Evolutionary conservation across 2,797 vertebrate genomes (phyloP).

Genomic region (Gymnocypris eckloni): DNA sequence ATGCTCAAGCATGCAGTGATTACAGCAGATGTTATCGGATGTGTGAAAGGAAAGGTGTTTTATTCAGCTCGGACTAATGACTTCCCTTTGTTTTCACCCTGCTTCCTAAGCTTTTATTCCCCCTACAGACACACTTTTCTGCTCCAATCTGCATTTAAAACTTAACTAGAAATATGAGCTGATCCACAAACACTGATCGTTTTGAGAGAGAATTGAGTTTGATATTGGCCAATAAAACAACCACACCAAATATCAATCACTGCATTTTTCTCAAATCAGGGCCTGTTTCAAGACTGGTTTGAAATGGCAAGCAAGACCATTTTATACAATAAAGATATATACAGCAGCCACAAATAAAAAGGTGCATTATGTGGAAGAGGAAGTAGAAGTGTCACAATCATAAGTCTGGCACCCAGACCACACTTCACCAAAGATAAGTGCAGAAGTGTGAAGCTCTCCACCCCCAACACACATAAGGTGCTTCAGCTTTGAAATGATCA

Average conservation of each 20-base stretch:
- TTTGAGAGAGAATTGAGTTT: neutral
- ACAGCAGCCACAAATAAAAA: neutral
- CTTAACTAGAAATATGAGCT: neutral
- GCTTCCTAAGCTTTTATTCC: constrained; percentile 4
- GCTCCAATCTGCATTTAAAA: neutral
- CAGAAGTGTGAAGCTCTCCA: constrained; percentile 33
- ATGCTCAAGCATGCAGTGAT: neutral
- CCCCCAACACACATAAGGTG: constrained; percentile 54
- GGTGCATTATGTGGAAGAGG: constrained; percentile 14
- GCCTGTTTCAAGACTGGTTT: neutral
- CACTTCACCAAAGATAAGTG: constrained; percentile 17
- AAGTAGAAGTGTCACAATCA: constrained; percentile 25
- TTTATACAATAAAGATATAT: neutral
- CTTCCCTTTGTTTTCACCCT: constrained; percentile 22
- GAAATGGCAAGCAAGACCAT: neutral
- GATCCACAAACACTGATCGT: neutral
- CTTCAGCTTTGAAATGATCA: neutral
- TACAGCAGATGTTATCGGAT: constrained; percentile 17
- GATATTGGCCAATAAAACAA: neutral
- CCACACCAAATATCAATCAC: neutral
- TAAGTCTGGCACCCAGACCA: constrained; percentile 31
- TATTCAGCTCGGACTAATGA: constrained; percentile 29
- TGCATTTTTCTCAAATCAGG: too few species aligned
- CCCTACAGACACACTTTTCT: neutral
- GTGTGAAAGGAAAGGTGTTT: neutral